Base-by-base conservation (phyloP, 37 sponge, comb jelly and placozoan genomes). In the Ephydatia muelleri region DNA sequence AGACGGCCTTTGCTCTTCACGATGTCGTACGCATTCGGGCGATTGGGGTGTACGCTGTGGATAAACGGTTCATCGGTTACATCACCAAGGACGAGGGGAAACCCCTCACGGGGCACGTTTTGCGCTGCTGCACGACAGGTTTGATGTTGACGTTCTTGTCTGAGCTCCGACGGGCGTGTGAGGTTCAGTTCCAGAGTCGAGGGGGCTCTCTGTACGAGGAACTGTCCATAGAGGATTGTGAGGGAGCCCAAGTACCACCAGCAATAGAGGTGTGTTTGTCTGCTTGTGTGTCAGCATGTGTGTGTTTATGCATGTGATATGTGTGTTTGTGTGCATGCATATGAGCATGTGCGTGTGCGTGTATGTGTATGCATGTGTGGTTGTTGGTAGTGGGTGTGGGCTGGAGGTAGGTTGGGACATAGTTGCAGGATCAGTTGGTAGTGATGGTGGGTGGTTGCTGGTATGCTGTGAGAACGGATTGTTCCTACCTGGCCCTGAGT, bases 181-280 rank as follows among this genome's bases (percentile, higher is more conserved):
- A 91, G 82, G 49, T 85, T 66, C 79, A 73, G 26, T 85, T 81
- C 73, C 64, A 5, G 5, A 78, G 86, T 28, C 68, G 84, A 65
- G 84, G 89, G 39, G 89, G 87, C n/a, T 81, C 87, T 32, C 78
- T 87, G 31, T 87, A 89, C 25, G 89, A 89, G 39, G 89, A 83
- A 27, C 67, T 84, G 16, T 83, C 84, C 2, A 38, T 75, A 39
- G 84, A 83, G 26, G 89, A 88, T 8, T 72, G 71, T 69, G 81
- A 82, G 8, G 89, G 79, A 2, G 65, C 71, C 9, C 82, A 86
- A 22, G 14, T 29, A 16, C 43, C 43, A 43, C 43, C 6, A 43
- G 38, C 72, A 2, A 4, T 39, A 19, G 87, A 81, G 80, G 86
- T 86, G 30, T 3, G 86, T 64, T 34, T 6, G 49, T 49, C 2